phyloP scores from a whole-genome alignment of 2,113 vertebrate genomes.

The Mobula hypostoma region DNA sequence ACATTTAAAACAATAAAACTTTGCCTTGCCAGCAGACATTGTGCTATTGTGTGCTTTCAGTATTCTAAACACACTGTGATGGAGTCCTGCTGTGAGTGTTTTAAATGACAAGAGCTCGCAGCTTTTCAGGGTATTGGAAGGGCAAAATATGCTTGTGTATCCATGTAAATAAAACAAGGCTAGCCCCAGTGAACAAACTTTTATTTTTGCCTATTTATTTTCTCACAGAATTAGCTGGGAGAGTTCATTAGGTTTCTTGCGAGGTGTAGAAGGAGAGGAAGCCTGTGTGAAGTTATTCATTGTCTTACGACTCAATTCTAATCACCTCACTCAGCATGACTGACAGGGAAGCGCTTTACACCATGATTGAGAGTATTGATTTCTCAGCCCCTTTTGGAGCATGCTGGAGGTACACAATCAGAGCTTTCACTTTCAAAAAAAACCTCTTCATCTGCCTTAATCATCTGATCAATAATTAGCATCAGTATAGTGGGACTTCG shows the following conservation, averaged over 20 bases:
- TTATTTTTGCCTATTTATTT: constrained; percentile 40
- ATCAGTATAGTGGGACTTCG: constrained; percentile 69
- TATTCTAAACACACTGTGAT: constrained; percentile 31
- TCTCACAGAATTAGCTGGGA: constrained; percentile 60
- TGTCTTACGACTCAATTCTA: constrained; percentile 91
- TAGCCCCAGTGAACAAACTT: neutral
- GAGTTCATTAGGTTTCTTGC: constrained; percentile 80
- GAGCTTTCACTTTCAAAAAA: constrained; percentile 72
- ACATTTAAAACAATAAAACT: constrained; percentile 23
- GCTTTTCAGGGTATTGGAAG: constrained; percentile 21
- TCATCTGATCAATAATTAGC: constrained; percentile 93
- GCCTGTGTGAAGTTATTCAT: constrained; percentile 76
- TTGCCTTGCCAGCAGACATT: constrained; percentile 2
- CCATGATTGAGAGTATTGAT: constrained; percentile 94
- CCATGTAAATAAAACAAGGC: constrained; percentile 17
- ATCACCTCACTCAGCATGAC: constrained; percentile 85
- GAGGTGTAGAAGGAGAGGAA: constrained; percentile 70
- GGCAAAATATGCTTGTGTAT: neutral
- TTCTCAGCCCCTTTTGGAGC: constrained; percentile 72
- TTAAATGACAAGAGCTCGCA: constrained; percentile 37
- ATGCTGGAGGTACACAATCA: constrained; percentile 79
- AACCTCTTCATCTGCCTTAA: constrained; percentile 93
- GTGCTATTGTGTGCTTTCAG: constrained; percentile 9
- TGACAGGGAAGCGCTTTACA: constrained; percentile 82
- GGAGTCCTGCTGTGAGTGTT: constrained; percentile 35